A percentile compares a stretch with the other conserved stretches of the same genome.
These are phyloP conservation scores for Drosophila trapezifrons DNA, from an alignment of 1,140 invertebrate genomes.

Conservation along the genomic window DNA sequence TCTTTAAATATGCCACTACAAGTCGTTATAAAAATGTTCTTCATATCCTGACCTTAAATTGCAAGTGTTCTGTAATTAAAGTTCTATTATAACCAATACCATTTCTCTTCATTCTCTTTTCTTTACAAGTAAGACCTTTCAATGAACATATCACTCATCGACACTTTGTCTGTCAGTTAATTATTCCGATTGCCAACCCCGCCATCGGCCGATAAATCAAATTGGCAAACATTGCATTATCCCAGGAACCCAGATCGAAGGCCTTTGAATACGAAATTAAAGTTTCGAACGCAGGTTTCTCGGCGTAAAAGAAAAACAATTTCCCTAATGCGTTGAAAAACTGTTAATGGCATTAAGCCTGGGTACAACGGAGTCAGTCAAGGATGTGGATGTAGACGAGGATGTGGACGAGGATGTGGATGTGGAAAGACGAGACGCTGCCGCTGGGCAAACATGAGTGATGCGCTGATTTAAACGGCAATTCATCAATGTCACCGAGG, in stretches of 20 bases:
- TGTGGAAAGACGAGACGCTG: conserved; percentile 63
- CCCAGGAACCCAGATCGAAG: conserved; percentile 36
- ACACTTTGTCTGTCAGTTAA: conserved; percentile 33
- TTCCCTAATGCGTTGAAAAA: conserved; percentile 73
- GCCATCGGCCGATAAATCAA: conserved; percentile 62
- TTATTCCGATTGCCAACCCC: conserved; percentile 51
- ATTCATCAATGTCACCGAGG: conserved; percentile 78
- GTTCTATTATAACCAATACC: not conserved
- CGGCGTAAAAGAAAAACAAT: conserved; percentile 62
- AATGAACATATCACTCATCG: conserved; percentile 15
- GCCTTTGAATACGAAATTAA: conserved; percentile 64
- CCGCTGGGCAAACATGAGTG: conserved; percentile 77
- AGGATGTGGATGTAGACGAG: conserved; percentile 45
- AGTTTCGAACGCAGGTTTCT: conserved; percentile 49
- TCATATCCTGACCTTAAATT: not conserved
- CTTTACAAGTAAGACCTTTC: not conserved
- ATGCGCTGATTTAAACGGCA: conserved; percentile 84
- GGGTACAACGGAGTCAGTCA: conserved; percentile 50
- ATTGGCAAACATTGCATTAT: conserved; percentile 70
- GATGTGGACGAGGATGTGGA: conserved; percentile 30
- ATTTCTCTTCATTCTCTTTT: not conserved
- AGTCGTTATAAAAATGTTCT: too few species aligned
- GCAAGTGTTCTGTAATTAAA: not conserved
- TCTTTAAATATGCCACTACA: not conserved
- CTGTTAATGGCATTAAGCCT: conserved; percentile 80